Base-by-base conservation (phyloP, 2,113 vertebrate species). In the Xiphophorus couchianus region DNA sequence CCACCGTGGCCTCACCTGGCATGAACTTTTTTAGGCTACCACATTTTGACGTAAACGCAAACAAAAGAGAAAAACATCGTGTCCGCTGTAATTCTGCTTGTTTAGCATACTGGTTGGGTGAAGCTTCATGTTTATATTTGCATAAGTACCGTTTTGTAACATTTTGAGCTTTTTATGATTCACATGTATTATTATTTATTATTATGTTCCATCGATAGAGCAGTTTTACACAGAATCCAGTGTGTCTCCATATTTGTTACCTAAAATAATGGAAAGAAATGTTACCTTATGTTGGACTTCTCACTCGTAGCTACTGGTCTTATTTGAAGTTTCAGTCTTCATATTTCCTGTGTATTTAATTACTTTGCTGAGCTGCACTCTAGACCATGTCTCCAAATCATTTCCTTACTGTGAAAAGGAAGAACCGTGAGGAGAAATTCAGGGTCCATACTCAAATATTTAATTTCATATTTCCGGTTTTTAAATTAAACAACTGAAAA, bases 401-500 rank as follows among this genome's bases (percentile, higher is more conserved):
- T 64, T 30, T 19, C 22, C 1, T 0, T 75, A 44, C 67, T 39
- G 48, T 58, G 12, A 17, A 73, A 64, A 54, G 66, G 63, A 81
- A 77, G 61, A 78, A 77, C 44, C 25, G 37, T 66, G 29, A 42
- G 28, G 22, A 63, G 72, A 28, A 39, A 1, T 66, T 44, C 0
- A 2, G 66, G 33, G 74, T 71, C 62, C 54, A 66, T 25, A 60
- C 22, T 75, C 68, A 25, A 33, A 68, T 28, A 74, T 78, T 84
- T 60, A 62, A 89, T 83, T 51, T 83, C 9, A 68, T 71, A 79
- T 82, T 80, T 84, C 60, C 69, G 72, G 7, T 61, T 77, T 81
- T 74, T 60, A 75, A 80, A 82, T 86, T 64, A 68, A 37, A 68
- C 29, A 28, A 63, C 64, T 87, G 58, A 85, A 70, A 84, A 84